Evolutionary conservation across 53 echinoderm and acorn worm species (phyloP).

Genomic region (Stichopus horrens): DNA sequence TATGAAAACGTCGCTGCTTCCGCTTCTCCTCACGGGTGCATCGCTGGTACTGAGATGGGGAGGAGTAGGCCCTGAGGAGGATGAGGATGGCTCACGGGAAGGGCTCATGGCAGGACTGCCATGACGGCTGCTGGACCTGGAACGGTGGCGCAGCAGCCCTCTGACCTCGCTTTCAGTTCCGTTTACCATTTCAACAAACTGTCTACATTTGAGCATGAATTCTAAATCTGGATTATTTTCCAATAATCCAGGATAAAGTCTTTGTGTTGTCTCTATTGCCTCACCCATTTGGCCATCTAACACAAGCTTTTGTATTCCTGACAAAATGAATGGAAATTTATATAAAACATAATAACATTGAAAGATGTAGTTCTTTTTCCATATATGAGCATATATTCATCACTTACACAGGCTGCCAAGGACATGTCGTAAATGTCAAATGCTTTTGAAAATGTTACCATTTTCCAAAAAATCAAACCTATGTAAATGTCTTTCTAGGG

Average conservation of each 20-base stretch:
- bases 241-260: slow-evolving; percentile 88
- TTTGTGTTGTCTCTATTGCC: slow-evolving; percentile 95
- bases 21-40: slow-evolving; percentile 58
- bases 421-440: not conserved
- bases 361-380: not conserved
- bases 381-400: not conserved
- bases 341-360: slow-evolving; percentile 17
- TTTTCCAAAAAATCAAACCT: not conserved
- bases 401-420: not conserved
- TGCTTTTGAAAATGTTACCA: not conserved
- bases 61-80: slow-evolving; percentile 47
- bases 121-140: slow-evolving; percentile 75
- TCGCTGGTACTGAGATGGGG: slow-evolving; percentile 52
- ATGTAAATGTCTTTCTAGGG: not conserved
- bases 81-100: slow-evolving; percentile 73
- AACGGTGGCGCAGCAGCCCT: slow-evolving; percentile 69
- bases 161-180: slow-evolving; percentile 95
- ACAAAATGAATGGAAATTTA: slow-evolving; percentile 11
- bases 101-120: slow-evolving; percentile 98
- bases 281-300: slow-evolving; percentile 94
- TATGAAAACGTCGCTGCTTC: slow-evolving; percentile 54
- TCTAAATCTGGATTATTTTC: slow-evolving; percentile 85
- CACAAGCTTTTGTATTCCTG: slow-evolving; percentile 96
- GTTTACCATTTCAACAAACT: slow-evolving; percentile 99
- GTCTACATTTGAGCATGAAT: slow-evolving; percentile 99